Evolutionary conservation across 92 coral and sea anemone genomes (phyloP).

Genomic region (Parazoanthus darwini): DNA sequence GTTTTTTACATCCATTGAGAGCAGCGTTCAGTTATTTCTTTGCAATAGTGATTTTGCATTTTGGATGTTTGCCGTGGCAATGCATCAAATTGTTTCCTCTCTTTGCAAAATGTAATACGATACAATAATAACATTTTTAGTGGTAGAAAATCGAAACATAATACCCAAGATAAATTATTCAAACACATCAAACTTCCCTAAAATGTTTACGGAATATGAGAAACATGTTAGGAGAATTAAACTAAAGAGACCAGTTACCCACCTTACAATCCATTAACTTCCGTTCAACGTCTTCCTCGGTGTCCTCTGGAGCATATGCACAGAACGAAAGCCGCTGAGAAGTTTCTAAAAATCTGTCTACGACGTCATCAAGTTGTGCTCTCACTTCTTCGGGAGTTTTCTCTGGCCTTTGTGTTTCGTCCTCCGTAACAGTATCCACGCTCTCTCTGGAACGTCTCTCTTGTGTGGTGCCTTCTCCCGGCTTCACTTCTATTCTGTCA

Average conservation of each 20-base stretch:
- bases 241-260: slow-evolving; percentile 6
- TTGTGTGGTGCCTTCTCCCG: neutral
- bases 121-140: neutral
- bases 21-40: too few relatives aligned
- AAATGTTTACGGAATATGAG: neutral
- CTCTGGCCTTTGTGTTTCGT: slow-evolving; percentile 61
- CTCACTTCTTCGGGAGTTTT: slow-evolving; percentile 76
- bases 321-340: slow-evolving; percentile 72
- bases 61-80: too few relatives aligned
- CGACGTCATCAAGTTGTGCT: slow-evolving; percentile 78
- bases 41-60: too few relatives aligned
- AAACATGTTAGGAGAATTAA: neutral
- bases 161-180: neutral
- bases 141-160: neutral
- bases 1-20: too few relatives aligned
- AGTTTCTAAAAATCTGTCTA: slow-evolving; percentile 68
- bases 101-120: neutral
- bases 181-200: neutral
- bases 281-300: slow-evolving; percentile 78
- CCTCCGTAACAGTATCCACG: slow-evolving; percentile 84
- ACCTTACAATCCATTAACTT: slow-evolving; percentile 83
- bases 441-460: slow-evolving; percentile 61
- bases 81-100: neutral
- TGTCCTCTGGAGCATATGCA: slow-evolving; percentile 84
- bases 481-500: neutral